phyloP scores from a whole-genome alignment of 2,888 invertebrate species.

The Nomada fabriciana region DNA sequence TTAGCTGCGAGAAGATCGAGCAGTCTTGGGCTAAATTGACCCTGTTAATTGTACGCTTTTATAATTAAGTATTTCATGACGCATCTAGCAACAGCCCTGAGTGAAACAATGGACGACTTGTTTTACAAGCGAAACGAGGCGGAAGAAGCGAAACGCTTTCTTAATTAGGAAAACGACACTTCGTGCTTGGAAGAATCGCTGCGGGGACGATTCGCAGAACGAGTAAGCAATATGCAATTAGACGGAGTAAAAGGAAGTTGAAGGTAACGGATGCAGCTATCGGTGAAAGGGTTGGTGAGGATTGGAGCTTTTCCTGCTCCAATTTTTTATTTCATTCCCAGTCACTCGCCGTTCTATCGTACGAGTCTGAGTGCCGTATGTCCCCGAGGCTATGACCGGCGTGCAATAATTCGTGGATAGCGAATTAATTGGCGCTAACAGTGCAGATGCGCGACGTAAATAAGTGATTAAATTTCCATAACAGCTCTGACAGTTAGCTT shows the following conservation, averaged over 20 bases:
- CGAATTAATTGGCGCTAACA: conserved; percentile 5
- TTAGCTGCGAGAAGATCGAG: neutral
- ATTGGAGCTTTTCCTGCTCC: too few species aligned
- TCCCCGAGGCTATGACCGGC: neutral
- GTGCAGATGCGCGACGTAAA: neutral
- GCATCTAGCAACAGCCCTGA: neutral
- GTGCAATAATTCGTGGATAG: conserved; percentile 17
- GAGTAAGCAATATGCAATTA: neutral
- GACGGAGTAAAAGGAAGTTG: neutral
- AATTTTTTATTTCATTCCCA: neutral
- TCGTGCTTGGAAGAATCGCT: neutral
- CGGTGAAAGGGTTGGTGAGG: neutral
- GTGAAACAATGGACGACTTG: neutral
- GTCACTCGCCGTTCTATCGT: neutral
- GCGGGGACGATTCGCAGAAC: neutral
- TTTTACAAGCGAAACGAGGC: neutral
- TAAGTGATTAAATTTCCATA: conserved; percentile 30
- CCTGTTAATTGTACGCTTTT: conserved; percentile 40
- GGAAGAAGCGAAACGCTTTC: neutral
- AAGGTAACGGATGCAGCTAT: neutral
- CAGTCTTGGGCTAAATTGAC: neutral
- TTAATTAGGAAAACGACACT: conserved; percentile 11
- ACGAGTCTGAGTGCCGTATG: conserved; percentile 5
- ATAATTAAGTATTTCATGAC: conserved; percentile 25
- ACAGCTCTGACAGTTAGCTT: conserved; percentile 2